phyloP scores from a whole-genome alignment of 2,888 invertebrate species.

The Drosophila lacicola region DNA sequence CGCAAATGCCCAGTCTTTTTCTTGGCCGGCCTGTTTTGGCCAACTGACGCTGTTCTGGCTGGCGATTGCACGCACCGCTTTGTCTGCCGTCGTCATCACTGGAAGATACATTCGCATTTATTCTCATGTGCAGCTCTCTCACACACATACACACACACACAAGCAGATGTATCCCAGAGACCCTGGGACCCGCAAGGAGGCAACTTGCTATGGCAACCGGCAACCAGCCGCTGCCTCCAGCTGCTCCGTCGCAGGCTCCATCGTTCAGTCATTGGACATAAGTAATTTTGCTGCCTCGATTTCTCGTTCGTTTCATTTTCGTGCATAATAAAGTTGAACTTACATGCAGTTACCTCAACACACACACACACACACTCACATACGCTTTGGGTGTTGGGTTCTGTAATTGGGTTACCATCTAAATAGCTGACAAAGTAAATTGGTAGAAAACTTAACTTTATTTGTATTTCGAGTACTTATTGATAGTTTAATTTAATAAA shows the following conservation, averaged over 20 bases:
- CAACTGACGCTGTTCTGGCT: constrained; percentile 74
- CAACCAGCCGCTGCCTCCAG: neutral
- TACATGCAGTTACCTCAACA: constrained; percentile 50
- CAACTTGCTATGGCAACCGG: constrained; percentile 44
- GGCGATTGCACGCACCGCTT: constrained; percentile 75
- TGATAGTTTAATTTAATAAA: constrained; percentile 13
- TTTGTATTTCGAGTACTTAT: neutral
- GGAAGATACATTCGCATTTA: constrained; percentile 52
- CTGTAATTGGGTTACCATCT: constrained; percentile 42
- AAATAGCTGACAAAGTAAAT: constrained; percentile 7
- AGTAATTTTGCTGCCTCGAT: constrained; percentile 66
- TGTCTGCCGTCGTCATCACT: constrained; percentile 67
- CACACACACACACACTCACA: constrained; percentile 10
- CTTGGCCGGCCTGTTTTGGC: constrained; percentile 20
- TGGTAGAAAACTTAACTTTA: neutral
- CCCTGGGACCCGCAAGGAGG: constrained; percentile 27
- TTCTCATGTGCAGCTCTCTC: constrained; percentile 32
- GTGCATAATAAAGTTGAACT: constrained; percentile 75
- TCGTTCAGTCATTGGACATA: constrained; percentile 56
- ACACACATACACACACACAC: neutral
- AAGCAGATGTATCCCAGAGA: neutral
- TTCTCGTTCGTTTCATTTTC: constrained; percentile 68
- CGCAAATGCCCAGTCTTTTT: neutral
- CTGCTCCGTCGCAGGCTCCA: constrained; percentile 1
- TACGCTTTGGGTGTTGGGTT: neutral